Evolutionary conservation across 2,797 vertebrate species (phyloP).

Genomic region (Pteronotus mesoamericanus): DNA sequence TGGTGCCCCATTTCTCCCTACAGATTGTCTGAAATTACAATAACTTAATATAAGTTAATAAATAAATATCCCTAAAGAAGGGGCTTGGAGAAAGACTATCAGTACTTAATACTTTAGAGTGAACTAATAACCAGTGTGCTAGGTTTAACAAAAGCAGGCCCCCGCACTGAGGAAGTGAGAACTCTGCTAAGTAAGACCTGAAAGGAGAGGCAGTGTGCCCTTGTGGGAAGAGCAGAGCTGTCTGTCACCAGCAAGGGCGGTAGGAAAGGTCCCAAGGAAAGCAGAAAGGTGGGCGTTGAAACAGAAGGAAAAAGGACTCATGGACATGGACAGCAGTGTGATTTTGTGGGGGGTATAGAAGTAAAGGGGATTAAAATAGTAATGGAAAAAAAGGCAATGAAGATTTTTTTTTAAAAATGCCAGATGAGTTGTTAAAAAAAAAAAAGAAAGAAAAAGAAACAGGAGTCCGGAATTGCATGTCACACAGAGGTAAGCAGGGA

Average conservation of each 20-base stretch:
- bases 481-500: background rate
- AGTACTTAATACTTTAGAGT: background rate
- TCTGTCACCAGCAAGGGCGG: background rate
- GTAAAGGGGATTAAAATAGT: background rate
- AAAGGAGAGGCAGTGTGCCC: background rate
- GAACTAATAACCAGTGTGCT: background rate
- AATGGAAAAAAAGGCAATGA: background rate
- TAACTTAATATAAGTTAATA: background rate
- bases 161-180: background rate
- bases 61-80: background rate
- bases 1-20: background rate
- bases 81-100: background rate
- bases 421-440: background rate
- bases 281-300: background rate
- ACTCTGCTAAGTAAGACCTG: no score
- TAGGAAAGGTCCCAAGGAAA: background rate
- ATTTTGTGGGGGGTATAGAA: background rate
- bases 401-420: background rate
- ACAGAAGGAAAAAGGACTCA: background rate
- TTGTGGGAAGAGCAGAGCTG: background rate
- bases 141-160: background rate
- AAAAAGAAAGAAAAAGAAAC: background rate
- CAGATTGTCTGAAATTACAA: background rate
- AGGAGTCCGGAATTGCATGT: background rate
- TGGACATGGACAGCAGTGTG: background rate